phyloP scores from a whole-genome alignment of 2,797 vertebrate genomes.

The Clarias pachynema region DNA sequence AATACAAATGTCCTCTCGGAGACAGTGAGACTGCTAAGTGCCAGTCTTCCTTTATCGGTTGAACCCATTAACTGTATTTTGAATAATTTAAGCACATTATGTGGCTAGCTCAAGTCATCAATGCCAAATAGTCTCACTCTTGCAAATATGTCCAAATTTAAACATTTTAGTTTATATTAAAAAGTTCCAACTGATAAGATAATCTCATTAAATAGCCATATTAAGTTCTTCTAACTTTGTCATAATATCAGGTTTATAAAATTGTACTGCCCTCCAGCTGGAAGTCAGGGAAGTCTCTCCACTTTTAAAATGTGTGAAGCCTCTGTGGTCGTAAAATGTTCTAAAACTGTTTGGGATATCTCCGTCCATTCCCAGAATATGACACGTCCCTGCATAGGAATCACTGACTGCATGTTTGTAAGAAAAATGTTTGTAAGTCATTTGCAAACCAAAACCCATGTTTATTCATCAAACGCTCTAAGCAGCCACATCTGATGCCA shows the following conservation, averaged over 20 bases:
- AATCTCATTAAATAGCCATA: neutral
- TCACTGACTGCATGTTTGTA: constrained; percentile 7
- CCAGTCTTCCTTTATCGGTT: neutral
- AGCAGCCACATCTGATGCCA: neutral
- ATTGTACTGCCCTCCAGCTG: neutral
- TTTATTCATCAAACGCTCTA: constrained; percentile 2
- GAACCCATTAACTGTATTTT: neutral
- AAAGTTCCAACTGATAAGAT: neutral
- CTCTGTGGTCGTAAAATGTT: neutral
- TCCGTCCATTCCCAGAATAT: neutral
- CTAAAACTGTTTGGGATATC: neutral
- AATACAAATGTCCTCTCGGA: constrained; percentile 34
- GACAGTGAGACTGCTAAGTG: constrained; percentile 2
- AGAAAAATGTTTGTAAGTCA: constrained; percentile 26
- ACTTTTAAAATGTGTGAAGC: neutral
- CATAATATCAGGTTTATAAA: neutral
- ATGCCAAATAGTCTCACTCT: neutral
- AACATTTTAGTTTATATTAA: neutral
- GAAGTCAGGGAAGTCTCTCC: neutral
- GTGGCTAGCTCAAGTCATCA: neutral
- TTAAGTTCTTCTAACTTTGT: neutral
- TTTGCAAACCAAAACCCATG: constrained; percentile 8
- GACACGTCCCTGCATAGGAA: neutral
- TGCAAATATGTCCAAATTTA: neutral
- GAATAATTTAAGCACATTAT: neutral